Percentiles rank a stretch among this genome's conserved stretches.
Evolutionary conservation across 2,113 vertebrate genomes (phyloP).

Genomic region (Marmota flaviventris): DNA sequence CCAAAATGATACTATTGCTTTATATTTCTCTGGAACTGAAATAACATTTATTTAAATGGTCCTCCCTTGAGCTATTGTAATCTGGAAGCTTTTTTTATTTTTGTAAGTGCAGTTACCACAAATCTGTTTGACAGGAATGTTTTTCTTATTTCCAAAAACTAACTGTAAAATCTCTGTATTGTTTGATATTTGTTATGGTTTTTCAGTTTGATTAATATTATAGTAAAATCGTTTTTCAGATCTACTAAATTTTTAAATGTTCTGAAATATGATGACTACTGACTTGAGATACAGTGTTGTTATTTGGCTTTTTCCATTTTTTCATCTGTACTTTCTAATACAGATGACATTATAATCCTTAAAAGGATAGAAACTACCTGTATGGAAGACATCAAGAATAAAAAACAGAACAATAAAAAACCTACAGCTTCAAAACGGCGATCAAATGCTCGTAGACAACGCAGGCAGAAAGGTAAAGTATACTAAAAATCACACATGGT

Average conservation of each 20-base stretch:
- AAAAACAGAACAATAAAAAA: accelerated
- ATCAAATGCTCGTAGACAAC: accelerated
- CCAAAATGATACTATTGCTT: neutral
- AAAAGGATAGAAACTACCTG: constrained; percentile 59
- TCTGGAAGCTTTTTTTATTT: neutral
- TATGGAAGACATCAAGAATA: accelerated
- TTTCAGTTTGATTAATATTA: constrained; percentile 18
- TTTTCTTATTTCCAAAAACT: neutral
- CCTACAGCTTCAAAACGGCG: neutral
- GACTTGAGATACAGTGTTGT: neutral
- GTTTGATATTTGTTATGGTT: constrained; percentile 27
- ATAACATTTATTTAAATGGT: constrained; percentile 5
- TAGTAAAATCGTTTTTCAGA: neutral
- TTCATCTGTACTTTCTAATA: constrained; percentile 41
- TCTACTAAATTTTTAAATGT: neutral
- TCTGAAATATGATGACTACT: neutral
- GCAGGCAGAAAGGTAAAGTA: neutral
- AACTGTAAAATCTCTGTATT: neutral
- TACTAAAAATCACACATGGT: neutral
- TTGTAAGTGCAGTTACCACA: constrained; percentile 7
- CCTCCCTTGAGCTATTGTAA: neutral
- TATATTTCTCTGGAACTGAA: constrained; percentile 11
- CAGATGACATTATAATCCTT: constrained; percentile 85
- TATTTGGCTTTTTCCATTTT: constrained; percentile 37
- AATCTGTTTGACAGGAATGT: neutral